Base-by-base conservation (phyloP, 2,888 invertebrate species). In the Proisotoma minuta region DNA sequence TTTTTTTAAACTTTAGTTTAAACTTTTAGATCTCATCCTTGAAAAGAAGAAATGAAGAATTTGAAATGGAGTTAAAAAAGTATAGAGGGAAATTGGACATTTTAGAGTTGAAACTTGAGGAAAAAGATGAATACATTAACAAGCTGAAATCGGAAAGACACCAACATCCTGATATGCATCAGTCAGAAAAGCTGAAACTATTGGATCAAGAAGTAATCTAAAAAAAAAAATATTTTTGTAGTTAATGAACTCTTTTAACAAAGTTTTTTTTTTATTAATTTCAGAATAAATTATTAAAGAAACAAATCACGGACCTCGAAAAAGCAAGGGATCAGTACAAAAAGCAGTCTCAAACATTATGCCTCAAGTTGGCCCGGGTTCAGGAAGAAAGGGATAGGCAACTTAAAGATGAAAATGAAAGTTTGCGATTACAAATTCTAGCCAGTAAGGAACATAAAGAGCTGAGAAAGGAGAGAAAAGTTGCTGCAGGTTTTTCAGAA, bases 341-440 rank as follows among this genome's bases (percentile, higher is more conserved):
- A 27, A 66, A 62, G 27, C 63, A 63, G 29, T 62, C 53, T 27
- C 40, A 60, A 22, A 61, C 57, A 1, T 29, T 68, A 10, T 57
- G 59, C 26, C 53, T 59, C 4, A 62, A 69, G 29, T 49, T 66
- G 2, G 18, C 26, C 4, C 28, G 48, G 2, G 8, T 62, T n/a
- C 62, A 65, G 29, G 59, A 58, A 18, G 66, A 69, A 47, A 51
- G 60, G 3, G 68, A 69, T 49, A 39, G 34, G 28, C 60, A 67
- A 40, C 58, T 71, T 3, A 58, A 63, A 26, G 63, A 62, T 23
- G 67, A 69, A 57, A 71, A 71, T 58, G 68, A 67, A 47, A 65
- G 58, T 39, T 56, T 68, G 27, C 68, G 70, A 22, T 54, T 68
- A 2, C 70, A 70, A 26, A 61, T 70, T 22, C 47, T 68, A 8